Base-by-base conservation (phyloP, 1,140 invertebrate species). In the Calephelis nemesis region DNA sequence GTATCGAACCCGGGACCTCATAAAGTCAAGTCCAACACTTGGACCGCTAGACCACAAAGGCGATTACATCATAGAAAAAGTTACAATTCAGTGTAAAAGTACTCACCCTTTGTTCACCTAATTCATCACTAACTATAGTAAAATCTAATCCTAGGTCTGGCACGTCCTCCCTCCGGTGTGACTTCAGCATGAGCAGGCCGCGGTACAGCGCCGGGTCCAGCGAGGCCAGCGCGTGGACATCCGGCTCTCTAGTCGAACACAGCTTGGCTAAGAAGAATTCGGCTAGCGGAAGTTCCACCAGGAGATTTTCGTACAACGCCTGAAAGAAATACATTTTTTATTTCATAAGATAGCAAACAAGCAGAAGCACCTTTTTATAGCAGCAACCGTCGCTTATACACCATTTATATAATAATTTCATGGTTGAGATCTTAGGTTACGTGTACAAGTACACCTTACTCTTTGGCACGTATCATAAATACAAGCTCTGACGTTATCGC, bases 261-360 rank as follows among this genome's bases (percentile, higher is more conserved):
- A 93, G 72, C 72, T 97, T 96, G 0, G 95, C 95, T 8, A 99
- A 89, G 84, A 98, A 98, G 84, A 98, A 98, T 73, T 97, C 97
- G 1, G 98, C 97, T 75, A 99, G 94, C 0, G 98, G 98, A 15
- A 99, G 86, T 86, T 99, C 98, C 6, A 99, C 97, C 66, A 99
- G 88, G 47, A 99, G 93, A 92, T 98, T 98, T 87, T 99, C 98
- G 90, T 98, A 99, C 13, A 99, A 92, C 0, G 98, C 98, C 95
- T 96, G 89, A 7, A 92, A 92, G 30, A 30, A 4, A 30, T 30
- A 67, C 4, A 30, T 49, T 78, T 58, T 54, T 45, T 30, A 30
- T 30, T 30, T 30, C 3, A 30, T 4, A 30, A 30, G 30, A 30
- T 30, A 30, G 30, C 2, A 4, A 4, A 30, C 30, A 30, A 30